A percentile compares a stretch with the other conserved stretches of the same genome.
phyloP scores from a whole-genome alignment of 2,888 invertebrate species.

The Imbricaverruca yamaguchii region DNA sequence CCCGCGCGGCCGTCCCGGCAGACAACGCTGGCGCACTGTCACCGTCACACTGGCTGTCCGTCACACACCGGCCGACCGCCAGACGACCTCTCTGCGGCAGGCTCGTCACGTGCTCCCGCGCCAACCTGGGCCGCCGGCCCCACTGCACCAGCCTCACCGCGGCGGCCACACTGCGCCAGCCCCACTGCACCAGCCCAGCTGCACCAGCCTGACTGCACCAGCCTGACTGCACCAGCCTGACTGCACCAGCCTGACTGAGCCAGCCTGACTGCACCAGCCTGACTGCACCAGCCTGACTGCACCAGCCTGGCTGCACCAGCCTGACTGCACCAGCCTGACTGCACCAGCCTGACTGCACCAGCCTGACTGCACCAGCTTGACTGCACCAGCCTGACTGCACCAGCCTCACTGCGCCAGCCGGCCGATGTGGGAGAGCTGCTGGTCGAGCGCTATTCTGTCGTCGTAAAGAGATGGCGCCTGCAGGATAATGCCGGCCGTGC shows the following conservation, averaged over 20 bases:
- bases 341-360: background rate
- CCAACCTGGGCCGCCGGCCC: no score
- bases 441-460: constrained; percentile 39
- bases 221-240: background rate
- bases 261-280: background rate
- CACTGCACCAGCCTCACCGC: background rate
- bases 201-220: background rate
- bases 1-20: no score
- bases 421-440: constrained; percentile 36
- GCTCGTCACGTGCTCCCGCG: no score
- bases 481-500: constrained; percentile 44
- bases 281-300: background rate
- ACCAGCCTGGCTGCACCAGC: background rate
- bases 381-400: no score
- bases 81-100: no score
- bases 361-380: no score
- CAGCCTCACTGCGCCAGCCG: constrained; percentile 2
- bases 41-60: no score
- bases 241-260: background rate
- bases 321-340: constrained; percentile 1
- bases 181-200: no score
- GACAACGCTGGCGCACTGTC: no score
- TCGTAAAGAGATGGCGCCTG: constrained; percentile 46
- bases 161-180: background rate
- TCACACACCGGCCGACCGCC: no score